Percentiles rank a stretch among this genome's conserved stretches.
Conservation (phyloP, 2,888 invertebrate species). For the Syritta pipiens region DNA sequence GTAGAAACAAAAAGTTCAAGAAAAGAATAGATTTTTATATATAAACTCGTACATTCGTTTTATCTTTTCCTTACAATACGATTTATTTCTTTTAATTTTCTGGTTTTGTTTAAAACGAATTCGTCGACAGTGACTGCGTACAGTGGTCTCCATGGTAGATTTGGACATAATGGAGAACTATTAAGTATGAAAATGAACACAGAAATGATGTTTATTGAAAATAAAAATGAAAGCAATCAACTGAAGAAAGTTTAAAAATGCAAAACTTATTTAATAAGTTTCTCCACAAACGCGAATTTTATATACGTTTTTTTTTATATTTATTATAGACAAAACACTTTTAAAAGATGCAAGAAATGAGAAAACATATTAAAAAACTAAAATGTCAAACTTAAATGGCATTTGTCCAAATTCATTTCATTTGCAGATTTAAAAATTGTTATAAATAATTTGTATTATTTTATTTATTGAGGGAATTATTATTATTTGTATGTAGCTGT, state of each 20-base stretch:
- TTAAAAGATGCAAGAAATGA: slow-evolving; percentile 9
- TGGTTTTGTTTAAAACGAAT: slow-evolving; percentile 7
- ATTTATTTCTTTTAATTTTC: slow-evolving; percentile 37
- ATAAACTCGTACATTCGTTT: slow-evolving; percentile 20
- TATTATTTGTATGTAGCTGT: slow-evolving; percentile 3
- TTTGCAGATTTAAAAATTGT: slow-evolving; percentile 33
- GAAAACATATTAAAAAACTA: slow-evolving; percentile 9
- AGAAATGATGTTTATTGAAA: slow-evolving; percentile 18
- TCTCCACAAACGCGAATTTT: slow-evolving; percentile 56
- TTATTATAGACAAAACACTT: slow-evolving; percentile 21
- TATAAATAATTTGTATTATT: not conserved
- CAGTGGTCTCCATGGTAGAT: slow-evolving; percentile 80
- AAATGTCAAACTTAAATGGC: slow-evolving; percentile 69
- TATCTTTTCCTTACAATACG: slow-evolving; percentile 1
- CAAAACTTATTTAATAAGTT: slow-evolving; percentile 72
- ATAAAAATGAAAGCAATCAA: not conserved
- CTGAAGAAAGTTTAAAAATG: slow-evolving; percentile 64
- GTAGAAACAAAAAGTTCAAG: slow-evolving; percentile 3
- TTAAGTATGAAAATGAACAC: slow-evolving; percentile 69
- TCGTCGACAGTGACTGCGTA: slow-evolving; percentile 77
- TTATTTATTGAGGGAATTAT: not conserved
- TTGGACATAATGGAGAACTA: slow-evolving; percentile 75
- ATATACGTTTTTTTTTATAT: slow-evolving; percentile 25
- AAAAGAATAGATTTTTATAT: slow-evolving; percentile 9
- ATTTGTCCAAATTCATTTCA: slow-evolving; percentile 51